Evolutionary conservation across 2,113 vertebrate species (phyloP).

Genomic region (Antechinus flavipes): DNA sequence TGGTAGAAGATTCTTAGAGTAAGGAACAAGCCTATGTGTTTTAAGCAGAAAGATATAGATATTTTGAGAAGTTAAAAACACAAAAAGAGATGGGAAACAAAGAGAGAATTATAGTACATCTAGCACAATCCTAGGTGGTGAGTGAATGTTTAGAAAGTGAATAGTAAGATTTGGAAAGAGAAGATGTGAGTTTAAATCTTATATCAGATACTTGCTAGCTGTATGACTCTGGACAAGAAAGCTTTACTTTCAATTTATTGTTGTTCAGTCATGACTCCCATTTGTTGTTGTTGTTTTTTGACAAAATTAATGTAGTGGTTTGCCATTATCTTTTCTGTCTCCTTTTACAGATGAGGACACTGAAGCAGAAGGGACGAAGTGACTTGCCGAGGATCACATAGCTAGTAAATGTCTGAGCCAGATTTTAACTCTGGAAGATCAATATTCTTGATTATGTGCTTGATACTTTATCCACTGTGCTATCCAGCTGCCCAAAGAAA

Average conservation of each 20-base stretch:
- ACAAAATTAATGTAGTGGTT: too few relatives aligned
- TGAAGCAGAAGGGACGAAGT: too few relatives aligned
- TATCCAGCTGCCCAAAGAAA: too few relatives aligned
- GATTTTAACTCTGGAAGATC: too few relatives aligned
- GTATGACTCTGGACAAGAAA: not conserved
- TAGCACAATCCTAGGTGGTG: not conserved
- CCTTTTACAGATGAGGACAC: too few relatives aligned
- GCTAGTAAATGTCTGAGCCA: too few relatives aligned
- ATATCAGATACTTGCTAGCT: not conserved
- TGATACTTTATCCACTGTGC: too few relatives aligned
- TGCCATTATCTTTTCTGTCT: too few relatives aligned
- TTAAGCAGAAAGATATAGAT: not conserved
- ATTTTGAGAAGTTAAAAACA: not conserved
- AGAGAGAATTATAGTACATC: not conserved
- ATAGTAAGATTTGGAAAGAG: not conserved
- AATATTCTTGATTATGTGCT: too few relatives aligned
- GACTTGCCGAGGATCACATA: too few relatives aligned
- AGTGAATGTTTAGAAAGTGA: not conserved
- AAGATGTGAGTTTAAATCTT: slow-evolving; percentile 22
- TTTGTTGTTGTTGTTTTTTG: too few relatives aligned
- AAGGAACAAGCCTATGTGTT: not conserved
- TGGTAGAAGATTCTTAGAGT: not conserved
- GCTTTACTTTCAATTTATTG: not conserved
- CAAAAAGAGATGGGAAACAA: not conserved
- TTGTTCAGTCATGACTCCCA: too few relatives aligned